Base-by-base conservation (phyloP, 2,113 vertebrate genomes). In the Tragulus kanchil region DNA sequence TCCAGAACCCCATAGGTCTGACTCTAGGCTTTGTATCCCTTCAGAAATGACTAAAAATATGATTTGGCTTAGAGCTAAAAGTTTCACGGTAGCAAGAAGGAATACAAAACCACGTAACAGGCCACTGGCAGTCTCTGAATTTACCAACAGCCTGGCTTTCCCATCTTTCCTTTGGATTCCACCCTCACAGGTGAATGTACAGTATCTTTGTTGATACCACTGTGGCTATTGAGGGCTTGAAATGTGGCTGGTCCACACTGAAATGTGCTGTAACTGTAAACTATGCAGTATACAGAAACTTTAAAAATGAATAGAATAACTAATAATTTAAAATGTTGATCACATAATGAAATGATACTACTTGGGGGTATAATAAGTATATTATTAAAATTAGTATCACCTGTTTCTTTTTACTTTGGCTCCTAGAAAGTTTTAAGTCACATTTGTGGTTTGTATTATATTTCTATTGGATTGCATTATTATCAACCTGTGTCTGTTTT, bases 361-460 rank as follows among this genome's bases (percentile, higher is more conserved):
- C 84, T 88, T 58, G 1, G 36, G n/a, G 28, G 56, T 84, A 94
- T 79, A 90, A 48, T 83, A 59, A 86, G 31, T 62, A 12, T 69
- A 62, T 85, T 65, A 45, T 50, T 89, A 92, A 84, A 71, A 85
- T 93, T 78, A 88, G 62, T 73, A 52, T 88, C 13, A 75, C 31
- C 21, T 82, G 28, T 93, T 94, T 78, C n/a, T 92, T 71, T 79
- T 85, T 64, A 78, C 52, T 21, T 28, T 91, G 54, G 16, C 26
- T 77, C 65, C 26, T 45, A 81, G 79, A 93, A 95, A 73, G 21
- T 45, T 95, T 85, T 25, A 92, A 64, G 81, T 92, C 92, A 83
- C 12, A 48, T 78, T 67, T 78, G 45, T 50, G 13, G n/a, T 23
- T 92, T 79, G 12, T 13, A n/a, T 87, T 94, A 25, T 81, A 52